phyloP scores from a whole-genome alignment of 2,888 invertebrate genomes.

The Ectemnius cavifrons region DNA sequence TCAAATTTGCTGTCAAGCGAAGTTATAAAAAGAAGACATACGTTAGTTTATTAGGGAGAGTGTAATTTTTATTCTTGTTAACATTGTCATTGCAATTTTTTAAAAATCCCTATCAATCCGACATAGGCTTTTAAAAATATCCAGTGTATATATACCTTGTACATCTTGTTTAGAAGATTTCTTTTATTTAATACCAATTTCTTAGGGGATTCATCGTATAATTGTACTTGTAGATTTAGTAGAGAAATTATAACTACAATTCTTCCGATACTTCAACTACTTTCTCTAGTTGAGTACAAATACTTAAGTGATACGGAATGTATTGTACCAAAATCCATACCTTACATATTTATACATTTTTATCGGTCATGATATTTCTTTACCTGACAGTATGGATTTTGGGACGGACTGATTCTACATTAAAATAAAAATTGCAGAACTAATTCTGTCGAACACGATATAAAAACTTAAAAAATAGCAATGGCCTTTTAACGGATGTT shows the following conservation, averaged over 20 bases:
- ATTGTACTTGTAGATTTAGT: no score
- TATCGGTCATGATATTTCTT: constrained; percentile 3
- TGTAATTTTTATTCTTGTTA: constrained; percentile 40
- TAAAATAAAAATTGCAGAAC: no score
- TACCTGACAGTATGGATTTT: constrained; percentile 21
- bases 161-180: constrained; percentile 4
- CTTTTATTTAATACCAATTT: background rate
- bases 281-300: no score
- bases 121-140: background rate
- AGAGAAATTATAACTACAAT: no score
- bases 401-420: no score
- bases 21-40: constrained; percentile 84
- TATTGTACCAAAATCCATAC: constrained; percentile 7
- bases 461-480: background rate
- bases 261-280: no score
- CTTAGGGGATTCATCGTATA: no score
- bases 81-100: constrained; percentile 7
- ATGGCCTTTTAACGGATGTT: constrained; percentile 8
- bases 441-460: background rate
- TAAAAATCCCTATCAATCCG: background rate
- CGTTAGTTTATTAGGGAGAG: constrained; percentile 44
- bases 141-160: constrained; percentile 6
- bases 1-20: constrained; percentile 86
- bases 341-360: background rate
- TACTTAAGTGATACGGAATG: no score